phyloP scores from a whole-genome alignment of 1,140 invertebrate species.

The Orchestia grillus region DNA sequence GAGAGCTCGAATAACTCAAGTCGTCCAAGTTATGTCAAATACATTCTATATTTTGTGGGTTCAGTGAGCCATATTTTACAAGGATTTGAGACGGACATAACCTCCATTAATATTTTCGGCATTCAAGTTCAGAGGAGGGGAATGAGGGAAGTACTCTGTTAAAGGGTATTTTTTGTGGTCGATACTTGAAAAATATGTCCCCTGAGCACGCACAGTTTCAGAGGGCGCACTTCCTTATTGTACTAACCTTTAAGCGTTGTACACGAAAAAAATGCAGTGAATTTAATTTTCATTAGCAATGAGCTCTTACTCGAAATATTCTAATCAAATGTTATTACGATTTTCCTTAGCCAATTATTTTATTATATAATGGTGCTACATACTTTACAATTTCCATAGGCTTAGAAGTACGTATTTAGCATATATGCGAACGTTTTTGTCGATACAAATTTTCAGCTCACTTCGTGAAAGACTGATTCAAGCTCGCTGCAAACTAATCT shows the following conservation, averaged over 20 bases:
- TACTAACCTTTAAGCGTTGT: background rate
- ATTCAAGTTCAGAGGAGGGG: background rate
- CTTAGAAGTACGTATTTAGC: too few species aligned
- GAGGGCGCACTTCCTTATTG: background rate
- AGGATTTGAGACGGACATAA: background rate
- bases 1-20: background rate
- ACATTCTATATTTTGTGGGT: background rate
- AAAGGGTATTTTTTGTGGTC: slow-evolving; percentile 25
- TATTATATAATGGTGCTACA: too few species aligned
- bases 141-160: background rate
- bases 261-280: background rate
- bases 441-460: too few species aligned
- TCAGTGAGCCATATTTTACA: background rate
- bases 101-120: background rate
- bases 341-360: too few species aligned
- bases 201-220: background rate
- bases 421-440: too few species aligned
- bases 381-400: too few species aligned
- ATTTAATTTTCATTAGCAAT: too few species aligned
- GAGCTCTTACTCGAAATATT: too few species aligned
- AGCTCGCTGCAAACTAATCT: too few species aligned
- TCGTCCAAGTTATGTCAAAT: background rate
- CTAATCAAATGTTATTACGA: too few species aligned
- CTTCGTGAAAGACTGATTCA: too few species aligned
- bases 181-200: background rate